Evolutionary conservation across 2,113 vertebrate species (phyloP), one percentile per base, ranked within the genome.

Genomic region (Penelope pileata): DNA sequence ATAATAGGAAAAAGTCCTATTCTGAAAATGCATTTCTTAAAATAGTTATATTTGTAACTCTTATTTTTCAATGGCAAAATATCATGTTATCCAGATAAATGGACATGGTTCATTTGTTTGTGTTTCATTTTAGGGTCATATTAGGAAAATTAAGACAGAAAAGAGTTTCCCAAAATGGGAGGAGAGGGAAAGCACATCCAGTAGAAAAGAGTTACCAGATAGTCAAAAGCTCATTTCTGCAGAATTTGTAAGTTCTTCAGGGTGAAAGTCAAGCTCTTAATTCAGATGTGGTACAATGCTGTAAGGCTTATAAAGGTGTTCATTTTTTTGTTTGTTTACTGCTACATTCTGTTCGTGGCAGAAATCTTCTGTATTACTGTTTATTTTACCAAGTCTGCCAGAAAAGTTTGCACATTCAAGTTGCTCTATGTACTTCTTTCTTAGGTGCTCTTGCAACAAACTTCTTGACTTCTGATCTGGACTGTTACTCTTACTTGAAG

Each of bases 401-500:
- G 67, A 67, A 42, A 36, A 84, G 58, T 78, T 43, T 43, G 42
- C 24, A 21, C 27, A 21, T 51, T 17, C 26, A 69, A 83, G 62
- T 83, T 82, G 81, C 86, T 96, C 67, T 72, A 2, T 77, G 72
- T 81, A 75, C 56, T 89, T 86, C 69, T 92, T 79, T 60, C 40
- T 69, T 96, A 99, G 99, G 99, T 90, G 98, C 98, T 91, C 98
- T 99, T 30, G 99, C 99, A 67, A 96, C 99, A 51, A 99, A 99
- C 96, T 99, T 99, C 97, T 97, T 99, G 94, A 98, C 97, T 18
- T 96, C 98, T 19, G 98, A 99, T 72, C 58, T 98, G 93, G 99
- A 99, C 96, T 98, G 98, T 97, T 98, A 98, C 96, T 98, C 99
- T 72, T 99, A 99, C 97, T 95, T 99, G 96, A 99, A 98, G 97